phyloP scores from a whole-genome alignment of 2,888 invertebrate genomes.

The Ametastegia equiseti region DNA sequence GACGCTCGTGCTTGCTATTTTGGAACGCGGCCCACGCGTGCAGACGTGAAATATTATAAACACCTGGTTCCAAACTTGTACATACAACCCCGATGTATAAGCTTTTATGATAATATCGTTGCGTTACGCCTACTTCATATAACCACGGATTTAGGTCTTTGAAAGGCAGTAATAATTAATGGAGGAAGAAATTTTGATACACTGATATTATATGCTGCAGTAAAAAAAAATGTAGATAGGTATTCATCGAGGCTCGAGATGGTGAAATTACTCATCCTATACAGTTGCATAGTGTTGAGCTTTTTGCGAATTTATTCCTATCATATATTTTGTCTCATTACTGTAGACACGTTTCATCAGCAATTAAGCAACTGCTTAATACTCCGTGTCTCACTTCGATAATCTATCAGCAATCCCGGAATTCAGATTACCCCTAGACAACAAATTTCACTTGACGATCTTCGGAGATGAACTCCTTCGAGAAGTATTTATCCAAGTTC shows the following conservation, averaged over 20 bases:
- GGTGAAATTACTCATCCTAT: not conserved
- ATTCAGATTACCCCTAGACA: conserved; percentile 8
- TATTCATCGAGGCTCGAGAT: not conserved
- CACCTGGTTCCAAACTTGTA: conserved; percentile 36
- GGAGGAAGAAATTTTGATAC: not conserved
- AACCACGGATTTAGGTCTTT: not conserved
- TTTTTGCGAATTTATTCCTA: conserved; percentile 10
- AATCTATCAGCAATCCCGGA: conserved; percentile 28
- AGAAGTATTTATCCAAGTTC: conserved; percentile 2
- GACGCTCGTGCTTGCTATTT: conserved; percentile 15
- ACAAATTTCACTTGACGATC: conserved; percentile 39
- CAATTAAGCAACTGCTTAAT: conserved; percentile 27
- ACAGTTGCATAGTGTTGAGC: not conserved
- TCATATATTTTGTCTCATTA: conserved; percentile 9
- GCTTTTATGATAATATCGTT: not conserved
- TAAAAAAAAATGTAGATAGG: not conserved
- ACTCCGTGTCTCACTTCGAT: conserved; percentile 23
- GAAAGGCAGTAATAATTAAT: not conserved
- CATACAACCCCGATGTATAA: not conserved
- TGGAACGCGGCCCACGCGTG: conserved; percentile 26
- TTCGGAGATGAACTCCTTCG: conserved; percentile 18
- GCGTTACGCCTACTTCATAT: not conserved
- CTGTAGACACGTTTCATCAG: conserved; percentile 15
- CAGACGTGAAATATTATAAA: conserved; percentile 22
- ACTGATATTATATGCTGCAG: not conserved